Evolutionary conservation across 2,797 vertebrate species (phyloP).

Genomic region (Natrix natrix): DNA sequence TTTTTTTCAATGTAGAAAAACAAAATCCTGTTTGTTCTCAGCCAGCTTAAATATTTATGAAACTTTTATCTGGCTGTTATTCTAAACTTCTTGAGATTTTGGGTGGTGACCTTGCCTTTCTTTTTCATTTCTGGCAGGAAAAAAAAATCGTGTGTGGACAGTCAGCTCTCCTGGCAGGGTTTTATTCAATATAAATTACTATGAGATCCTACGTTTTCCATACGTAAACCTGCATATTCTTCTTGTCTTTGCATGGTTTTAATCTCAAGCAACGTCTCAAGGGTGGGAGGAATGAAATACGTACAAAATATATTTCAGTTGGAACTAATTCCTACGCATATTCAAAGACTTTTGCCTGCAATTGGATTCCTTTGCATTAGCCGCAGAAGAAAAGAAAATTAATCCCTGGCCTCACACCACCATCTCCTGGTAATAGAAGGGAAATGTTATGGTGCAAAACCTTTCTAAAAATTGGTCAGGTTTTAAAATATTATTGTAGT

Average conservation of each 20-base stretch:
- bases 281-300: neutral
- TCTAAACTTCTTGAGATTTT: neutral
- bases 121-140: neutral
- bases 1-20: neutral
- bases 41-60: neutral
- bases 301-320: neutral
- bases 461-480: neutral
- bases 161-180: neutral
- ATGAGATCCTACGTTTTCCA: neutral
- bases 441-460: neutral
- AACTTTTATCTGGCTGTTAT: neutral
- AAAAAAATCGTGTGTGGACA: neutral
- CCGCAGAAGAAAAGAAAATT: neutral
- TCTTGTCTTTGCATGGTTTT: neutral
- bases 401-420: neutral
- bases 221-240: neutral
- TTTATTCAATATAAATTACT: neutral
- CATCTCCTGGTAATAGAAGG: neutral
- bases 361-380: neutral
- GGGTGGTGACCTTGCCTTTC: neutral
- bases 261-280: neutral
- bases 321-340: neutral
- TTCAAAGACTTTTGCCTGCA: neutral
- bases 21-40: neutral
- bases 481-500: neutral